Evolutionary conservation across 1,140 invertebrate genomes (phyloP), one percentile per base, ranked within the genome.

Genomic region (Zophobas atratus): DNA sequence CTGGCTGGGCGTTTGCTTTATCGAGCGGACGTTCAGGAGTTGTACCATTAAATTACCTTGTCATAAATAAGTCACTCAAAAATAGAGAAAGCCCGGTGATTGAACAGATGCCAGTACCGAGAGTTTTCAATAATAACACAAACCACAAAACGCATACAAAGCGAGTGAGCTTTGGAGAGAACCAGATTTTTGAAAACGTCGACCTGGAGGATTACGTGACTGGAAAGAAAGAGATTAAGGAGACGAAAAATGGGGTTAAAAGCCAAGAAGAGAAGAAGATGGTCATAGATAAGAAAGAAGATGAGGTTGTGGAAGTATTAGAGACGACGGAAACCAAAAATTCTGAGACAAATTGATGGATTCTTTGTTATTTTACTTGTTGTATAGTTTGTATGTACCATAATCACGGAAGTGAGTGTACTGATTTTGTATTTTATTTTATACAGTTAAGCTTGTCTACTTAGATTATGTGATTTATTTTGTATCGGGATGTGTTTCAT

Each of bases 21-120:
- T 87, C 89, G 55, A 92, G 96, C 86, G 91, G 90, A 51, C 89
- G 91, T 73, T 91, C 88, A 39, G 96, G 95, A 1, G 86, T 97
- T 0, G 90, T 97, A 56, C 96, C 96, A 1, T 90, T 92, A 0
- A 95, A 94, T 84, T 97, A 98, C 86, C 89, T 97, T 0, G 92
- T 86, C 20, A 48, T 73, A 20, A 75, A 60, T 46, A 77, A 79
- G 55, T 49, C 75, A 48, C 57, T 70, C 8, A 20, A 20, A 20
- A 20, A 20, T 20, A 41, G 20, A 39, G 39, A 67, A 5, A 32
- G 60, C n/a, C 32, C 32, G 63, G 48, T 63, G 36, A 51, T 67
- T 35, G 46, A 51, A 51, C 48, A 75, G 38, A 36, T 77, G 51
- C 56, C 71, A 1, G 60, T 82, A 32, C 81, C 79, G 0, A 81